Evolutionary conservation across 1,140 invertebrate species (phyloP), one percentile per base, ranked within the genome.

Genomic region (Pseudomyrmex flavicornis): DNA sequence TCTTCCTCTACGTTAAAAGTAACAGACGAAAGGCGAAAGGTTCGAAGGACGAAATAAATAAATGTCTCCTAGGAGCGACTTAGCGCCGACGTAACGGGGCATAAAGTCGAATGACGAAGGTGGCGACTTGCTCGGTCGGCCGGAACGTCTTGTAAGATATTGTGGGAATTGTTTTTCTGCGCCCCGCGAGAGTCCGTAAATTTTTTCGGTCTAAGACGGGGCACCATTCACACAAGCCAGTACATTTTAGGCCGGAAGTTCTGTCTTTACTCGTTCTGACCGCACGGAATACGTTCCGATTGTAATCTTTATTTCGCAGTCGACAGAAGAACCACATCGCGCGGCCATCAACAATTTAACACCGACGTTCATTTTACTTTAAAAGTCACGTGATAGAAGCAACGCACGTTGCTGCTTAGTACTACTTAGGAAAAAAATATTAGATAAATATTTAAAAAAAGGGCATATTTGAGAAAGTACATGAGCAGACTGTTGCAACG

Each of bases 161-260:
- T 93, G 92, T 93, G 90, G 91, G 91, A 93, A 93, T 93, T 93
- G 91, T 93, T 93, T 93, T 93, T 93, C 92, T 93, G 91, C 90
- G 92, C 91, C 86, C 90, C 88, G 89, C 72, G 85, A 69, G 54
- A 59, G 73, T 82, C 83, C 73, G 26, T 9, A 7, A 35, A 5
- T 5, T 35, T 35, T 48, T 65, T 88, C 77, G 84, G 84, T 87
- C 83, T 80, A 48, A 63, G 86, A 85, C 79, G 86, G 87, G 82
- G 89, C 83, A 90, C 79, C 89, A 88, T 91, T 90, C 87, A 88
- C 90, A 90, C 89, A 83, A 88, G 90, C 89, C 88, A 89, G 89
- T 91, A 92, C 90, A 91, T 92, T 92, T 91, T 89, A 84, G 85
- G 84, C 89, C 88, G 63, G 80, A 84, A 44, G 74, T 70, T 90